Conservation (phyloP, 2,888 invertebrate species). For the Athripsodes cinereus region DNA sequence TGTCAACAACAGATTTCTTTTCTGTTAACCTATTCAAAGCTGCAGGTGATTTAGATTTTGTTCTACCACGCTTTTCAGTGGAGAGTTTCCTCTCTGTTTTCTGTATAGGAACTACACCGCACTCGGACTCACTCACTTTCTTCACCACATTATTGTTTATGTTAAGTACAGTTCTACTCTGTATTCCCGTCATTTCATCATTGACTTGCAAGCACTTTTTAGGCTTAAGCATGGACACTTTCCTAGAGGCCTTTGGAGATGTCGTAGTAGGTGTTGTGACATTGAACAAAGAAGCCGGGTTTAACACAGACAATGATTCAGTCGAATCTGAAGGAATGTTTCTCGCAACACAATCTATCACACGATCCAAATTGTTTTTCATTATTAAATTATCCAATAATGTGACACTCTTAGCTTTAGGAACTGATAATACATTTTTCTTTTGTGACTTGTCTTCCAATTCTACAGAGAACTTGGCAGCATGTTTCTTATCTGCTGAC, state of each 20-base stretch:
- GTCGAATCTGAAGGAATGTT: slow-evolving; percentile 35
- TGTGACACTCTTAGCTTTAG: slow-evolving; percentile 46
- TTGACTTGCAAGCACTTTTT: slow-evolving; percentile 33
- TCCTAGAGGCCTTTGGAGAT: slow-evolving; percentile 13
- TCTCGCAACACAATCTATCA: slow-evolving; percentile 37
- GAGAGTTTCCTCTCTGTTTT: slow-evolving; percentile 43
- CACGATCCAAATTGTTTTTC: slow-evolving; percentile 53
- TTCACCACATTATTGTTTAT: slow-evolving; percentile 48
- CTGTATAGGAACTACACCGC: slow-evolving; percentile 30
- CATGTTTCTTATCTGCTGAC: slow-evolving; percentile 21
- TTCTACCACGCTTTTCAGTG: slow-evolving; percentile 38
- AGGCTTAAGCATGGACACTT: slow-evolving; percentile 21
- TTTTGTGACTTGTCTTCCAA: slow-evolving; percentile 31
- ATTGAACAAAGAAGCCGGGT: slow-evolving; percentile 31
- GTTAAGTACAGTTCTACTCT: slow-evolving; percentile 35
- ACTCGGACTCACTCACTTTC: slow-evolving; percentile 32
- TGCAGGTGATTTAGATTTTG: slow-evolving; percentile 38
- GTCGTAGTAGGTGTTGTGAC: slow-evolving; percentile 29
- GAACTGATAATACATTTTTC: slow-evolving; percentile 25
- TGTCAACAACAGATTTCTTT: slow-evolving; percentile 44
- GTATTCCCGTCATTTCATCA: slow-evolving; percentile 24
- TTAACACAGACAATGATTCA: background rate
- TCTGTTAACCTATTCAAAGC: slow-evolving; percentile 33
- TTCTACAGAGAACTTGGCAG: slow-evolving; percentile 29
- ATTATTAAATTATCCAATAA: slow-evolving; percentile 51